These are phyloP conservation scores for Centroberyx gerrardi DNA, from an alignment of 2,797 vertebrate genomes.

Conservation along the genomic window DNA sequence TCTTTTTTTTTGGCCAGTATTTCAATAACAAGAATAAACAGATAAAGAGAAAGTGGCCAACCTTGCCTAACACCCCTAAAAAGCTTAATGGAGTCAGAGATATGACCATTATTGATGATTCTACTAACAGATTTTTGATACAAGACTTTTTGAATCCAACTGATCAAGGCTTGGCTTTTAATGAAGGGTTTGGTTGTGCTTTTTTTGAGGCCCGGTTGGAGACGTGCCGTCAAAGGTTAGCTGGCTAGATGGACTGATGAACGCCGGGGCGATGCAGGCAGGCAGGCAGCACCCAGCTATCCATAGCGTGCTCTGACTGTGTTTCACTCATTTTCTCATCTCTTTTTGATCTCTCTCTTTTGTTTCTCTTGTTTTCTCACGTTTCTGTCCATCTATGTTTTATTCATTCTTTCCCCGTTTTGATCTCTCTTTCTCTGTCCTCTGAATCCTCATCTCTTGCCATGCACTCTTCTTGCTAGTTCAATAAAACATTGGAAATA, in stretches of 20 bases:
- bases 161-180: conserved; percentile 53
- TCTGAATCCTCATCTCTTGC: conserved; percentile 18
- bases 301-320: conserved; percentile 7
- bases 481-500: conserved; percentile 26
- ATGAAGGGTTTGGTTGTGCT: conserved; percentile 41
- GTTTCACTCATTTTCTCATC: conserved; percentile 24
- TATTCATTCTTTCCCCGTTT: conserved; percentile 51
- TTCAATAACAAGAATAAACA: no score
- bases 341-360: conserved; percentile 46
- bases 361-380: conserved; percentile 38
- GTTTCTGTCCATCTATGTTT: conserved; percentile 38
- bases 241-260: conserved; percentile 17
- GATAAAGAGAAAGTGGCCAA: no score
- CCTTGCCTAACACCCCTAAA: no score
- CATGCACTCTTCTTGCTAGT: background rate
- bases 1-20: no score
- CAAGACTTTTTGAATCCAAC: no score
- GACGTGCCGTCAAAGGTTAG: conserved; percentile 30
- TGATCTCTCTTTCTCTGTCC: conserved; percentile 44
- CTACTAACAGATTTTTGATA: no score
- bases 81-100: no score
- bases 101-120: no score
- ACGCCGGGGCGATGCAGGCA: conserved; percentile 36
- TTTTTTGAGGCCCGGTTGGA: conserved; percentile 8
- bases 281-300: conserved; percentile 4